These are phyloP conservation scores for Piscicola geometra DNA, from an alignment of 2,888 invertebrate genomes.

Conservation along the genomic window DNA sequence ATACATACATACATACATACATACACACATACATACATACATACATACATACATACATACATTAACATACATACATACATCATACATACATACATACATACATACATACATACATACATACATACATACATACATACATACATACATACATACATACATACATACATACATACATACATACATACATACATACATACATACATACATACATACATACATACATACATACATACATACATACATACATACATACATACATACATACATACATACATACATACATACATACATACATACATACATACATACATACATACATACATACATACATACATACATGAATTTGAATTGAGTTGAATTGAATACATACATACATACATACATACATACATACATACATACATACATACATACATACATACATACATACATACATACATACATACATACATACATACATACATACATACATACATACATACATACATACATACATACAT, in stretches of 20 bases:
- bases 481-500: constrained; percentile 36
- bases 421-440: constrained; percentile 34
- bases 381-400: constrained; percentile 23
- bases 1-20: too few relatives aligned
- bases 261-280: constrained; percentile 34
- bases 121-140: constrained; percentile 24
- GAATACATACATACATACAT: constrained; percentile 31
- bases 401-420: constrained; percentile 18
- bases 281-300: constrained; percentile 27
- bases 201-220: constrained; percentile 34
- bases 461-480: constrained; percentile 34
- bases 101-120: constrained; percentile 30
- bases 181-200: constrained; percentile 35
- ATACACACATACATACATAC: constrained; percentile 14
- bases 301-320: constrained; percentile 20
- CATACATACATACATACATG: constrained; percentile 14
- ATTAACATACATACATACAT: constrained; percentile 39
- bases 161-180: constrained; percentile 35
- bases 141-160: constrained; percentile 20
- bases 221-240: constrained; percentile 36
- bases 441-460: constrained; percentile 36
- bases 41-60: constrained; percentile 34
- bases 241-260: constrained; percentile 35
- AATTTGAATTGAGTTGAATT: too few relatives aligned
- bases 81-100: constrained; percentile 32